Percentiles rank a stretch among this genome's conserved stretches.
These are phyloP conservation scores for Hirtodrosophila alboralis DNA, from an alignment of 2,888 invertebrate species.

Conservation along the genomic window DNA sequence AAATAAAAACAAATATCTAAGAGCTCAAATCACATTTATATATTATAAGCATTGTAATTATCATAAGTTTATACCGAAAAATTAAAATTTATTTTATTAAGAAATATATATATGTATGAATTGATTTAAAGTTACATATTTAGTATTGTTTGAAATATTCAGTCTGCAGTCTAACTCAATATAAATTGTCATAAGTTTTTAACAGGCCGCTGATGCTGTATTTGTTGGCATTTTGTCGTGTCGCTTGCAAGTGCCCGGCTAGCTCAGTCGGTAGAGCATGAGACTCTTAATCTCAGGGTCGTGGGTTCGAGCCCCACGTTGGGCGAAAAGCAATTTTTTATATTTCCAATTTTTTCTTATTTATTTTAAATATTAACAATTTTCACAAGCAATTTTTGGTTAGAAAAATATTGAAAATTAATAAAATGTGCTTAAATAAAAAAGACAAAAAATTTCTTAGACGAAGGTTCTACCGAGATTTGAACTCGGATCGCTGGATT, in stretches of 20 bases:
- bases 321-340: conserved; percentile 66
- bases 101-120: too few relatives aligned
- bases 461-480: conserved; percentile 83
- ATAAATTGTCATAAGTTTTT: too few relatives aligned
- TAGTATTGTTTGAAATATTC: too few relatives aligned
- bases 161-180: too few relatives aligned
- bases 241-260: conserved; percentile 74
- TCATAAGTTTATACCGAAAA: too few relatives aligned
- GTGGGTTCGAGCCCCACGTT: conserved; percentile 84
- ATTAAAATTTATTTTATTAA: too few relatives aligned
- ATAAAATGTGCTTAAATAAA: neutral
- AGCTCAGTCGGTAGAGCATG: conserved; percentile 85
- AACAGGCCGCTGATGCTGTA: neutral
- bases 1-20: too few relatives aligned
- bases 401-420: neutral
- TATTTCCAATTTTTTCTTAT: too few relatives aligned
- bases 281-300: conserved; percentile 85
- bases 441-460: rapidly evolving
- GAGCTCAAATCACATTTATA: too few relatives aligned
- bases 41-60: too few relatives aligned
- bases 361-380: neutral
- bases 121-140: too few relatives aligned
- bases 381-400: neutral
- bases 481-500: conserved; percentile 84
- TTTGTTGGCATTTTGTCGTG: neutral